phyloP scores from a whole-genome alignment of 2,113 vertebrate genomes.

The Gasterosteus nipponicus region DNA sequence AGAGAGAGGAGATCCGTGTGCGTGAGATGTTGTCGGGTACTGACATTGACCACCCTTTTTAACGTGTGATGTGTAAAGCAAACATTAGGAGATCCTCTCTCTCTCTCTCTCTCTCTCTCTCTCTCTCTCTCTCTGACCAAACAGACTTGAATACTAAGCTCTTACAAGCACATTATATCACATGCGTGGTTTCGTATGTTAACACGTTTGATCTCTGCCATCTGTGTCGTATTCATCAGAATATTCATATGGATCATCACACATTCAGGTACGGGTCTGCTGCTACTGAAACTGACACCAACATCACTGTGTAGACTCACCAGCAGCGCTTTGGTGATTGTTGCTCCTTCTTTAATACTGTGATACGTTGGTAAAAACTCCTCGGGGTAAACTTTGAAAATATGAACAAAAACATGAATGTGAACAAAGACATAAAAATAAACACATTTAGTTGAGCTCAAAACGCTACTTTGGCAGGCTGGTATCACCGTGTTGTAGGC shows the following conservation, averaged over 20 bases:
- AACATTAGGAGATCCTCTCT: conserved; percentile 41
- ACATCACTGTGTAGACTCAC: conserved; percentile 63
- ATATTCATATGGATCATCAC: neutral
- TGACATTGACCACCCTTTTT: conserved; percentile 17
- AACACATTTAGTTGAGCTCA: neutral
- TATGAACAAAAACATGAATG: neutral
- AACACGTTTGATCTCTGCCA: neutral
- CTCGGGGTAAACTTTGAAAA: conserved; percentile 70
- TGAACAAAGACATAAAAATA: neutral
- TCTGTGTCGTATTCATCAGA: neutral
- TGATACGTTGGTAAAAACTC: conserved; percentile 77
- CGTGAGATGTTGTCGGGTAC: neutral
- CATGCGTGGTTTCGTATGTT: neutral
- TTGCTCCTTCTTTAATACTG: conserved; percentile 53
- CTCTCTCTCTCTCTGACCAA: conserved; percentile 13
- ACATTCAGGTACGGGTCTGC: neutral
- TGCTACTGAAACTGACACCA: neutral
- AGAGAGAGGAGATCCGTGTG: neutral
- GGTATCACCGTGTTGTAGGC: neutral
- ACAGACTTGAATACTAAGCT: conserved; percentile 6
- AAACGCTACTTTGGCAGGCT: neutral
- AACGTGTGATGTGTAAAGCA: conserved; percentile 40
- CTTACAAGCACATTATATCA: neutral
- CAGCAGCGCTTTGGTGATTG: conserved; percentile 44
- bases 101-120: neutral